These are phyloP conservation scores for Osmoderma eremita DNA, from an alignment of 2,888 invertebrate genomes.

Conservation along the genomic window DNA sequence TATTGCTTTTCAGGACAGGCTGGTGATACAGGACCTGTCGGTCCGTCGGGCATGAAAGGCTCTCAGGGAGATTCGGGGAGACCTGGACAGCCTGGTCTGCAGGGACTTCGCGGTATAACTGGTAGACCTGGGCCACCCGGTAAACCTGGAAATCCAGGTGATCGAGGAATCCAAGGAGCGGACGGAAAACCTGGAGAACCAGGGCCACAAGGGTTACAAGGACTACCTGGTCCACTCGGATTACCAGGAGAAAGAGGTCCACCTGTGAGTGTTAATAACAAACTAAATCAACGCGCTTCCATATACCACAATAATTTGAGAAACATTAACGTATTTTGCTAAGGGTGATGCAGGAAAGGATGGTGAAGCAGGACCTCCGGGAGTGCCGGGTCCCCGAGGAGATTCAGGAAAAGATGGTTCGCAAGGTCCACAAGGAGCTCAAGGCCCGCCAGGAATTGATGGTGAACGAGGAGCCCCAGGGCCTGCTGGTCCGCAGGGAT, in stretches of 20 bases:
- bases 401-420: conserved; percentile 82
- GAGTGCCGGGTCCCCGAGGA: conserved; percentile 80
- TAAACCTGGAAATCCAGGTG: conserved; percentile 76
- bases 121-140: conserved; percentile 79
- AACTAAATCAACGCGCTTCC: too few species aligned
- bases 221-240: conserved; percentile 81
- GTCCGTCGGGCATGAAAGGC: conserved; percentile 72
- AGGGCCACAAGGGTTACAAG: conserved; percentile 82
- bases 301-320: background rate
- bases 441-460: conserved; percentile 76
- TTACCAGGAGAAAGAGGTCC: conserved; percentile 81
- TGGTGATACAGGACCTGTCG: conserved; percentile 78
- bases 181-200: conserved; percentile 88
- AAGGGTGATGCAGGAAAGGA: conserved; percentile 84
- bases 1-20: conserved; percentile 66
- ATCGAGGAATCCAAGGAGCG: conserved; percentile 80
- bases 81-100: conserved; percentile 68
- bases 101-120: conserved; percentile 71
- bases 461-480: conserved; percentile 84
- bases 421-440: conserved; percentile 78
- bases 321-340: conserved; percentile 13
- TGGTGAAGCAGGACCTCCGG: conserved; percentile 80
- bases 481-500: conserved; percentile 80
- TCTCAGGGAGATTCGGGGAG: conserved; percentile 69
- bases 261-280: conserved; percentile 63